A percentile compares a stretch with the other conserved stretches of the same genome.
phyloP scores from a whole-genome alignment of 1,140 invertebrate species.

The Hesperophylax magnus region DNA sequence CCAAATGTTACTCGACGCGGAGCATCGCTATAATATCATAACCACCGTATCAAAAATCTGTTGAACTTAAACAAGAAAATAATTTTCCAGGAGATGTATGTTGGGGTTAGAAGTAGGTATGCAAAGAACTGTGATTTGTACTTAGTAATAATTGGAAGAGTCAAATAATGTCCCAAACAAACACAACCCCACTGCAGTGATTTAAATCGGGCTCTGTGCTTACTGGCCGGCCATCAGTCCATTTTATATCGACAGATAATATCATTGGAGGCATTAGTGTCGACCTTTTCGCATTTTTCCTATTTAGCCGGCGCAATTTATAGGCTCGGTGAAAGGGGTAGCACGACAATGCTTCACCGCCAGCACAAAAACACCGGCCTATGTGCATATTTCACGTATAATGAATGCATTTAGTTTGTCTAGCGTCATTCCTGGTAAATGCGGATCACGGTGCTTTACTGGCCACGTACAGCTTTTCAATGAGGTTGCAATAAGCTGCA shows the following conservation, averaged over 20 bases:
- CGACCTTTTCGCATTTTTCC: conserved; percentile 55
- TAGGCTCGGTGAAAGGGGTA: conserved; percentile 49
- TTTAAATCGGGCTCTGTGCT: not conserved
- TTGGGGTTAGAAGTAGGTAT: too few species aligned
- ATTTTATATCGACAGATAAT: conserved; percentile 51
- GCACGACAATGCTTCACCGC: conserved; percentile 41
- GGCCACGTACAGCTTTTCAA: not conserved
- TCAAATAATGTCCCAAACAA: too few species aligned
- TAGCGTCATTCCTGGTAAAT: conserved; percentile 44
- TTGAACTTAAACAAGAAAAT: too few species aligned
- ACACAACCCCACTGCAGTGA: not conserved
- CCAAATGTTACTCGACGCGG: too few species aligned
- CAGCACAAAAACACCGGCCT: conserved; percentile 50
- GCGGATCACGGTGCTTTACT: conserved; percentile 47
- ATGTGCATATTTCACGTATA: conserved; percentile 54
- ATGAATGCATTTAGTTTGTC: conserved; percentile 54
- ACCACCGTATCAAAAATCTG: too few species aligned
- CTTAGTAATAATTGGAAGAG: too few species aligned
- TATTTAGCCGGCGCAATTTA: conserved; percentile 49
- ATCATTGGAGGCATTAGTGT: conserved; percentile 53
- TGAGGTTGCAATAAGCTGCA: not conserved
- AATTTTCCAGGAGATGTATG: too few species aligned
- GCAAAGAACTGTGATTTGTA: too few species aligned
- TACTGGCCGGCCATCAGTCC: conserved; percentile 26
- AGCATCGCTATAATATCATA: too few species aligned